Percentiles rank a stretch among this genome's conserved stretches.
Conservation (phyloP, 1,140 invertebrate species). For the Helicoverpa armigera region DNA sequence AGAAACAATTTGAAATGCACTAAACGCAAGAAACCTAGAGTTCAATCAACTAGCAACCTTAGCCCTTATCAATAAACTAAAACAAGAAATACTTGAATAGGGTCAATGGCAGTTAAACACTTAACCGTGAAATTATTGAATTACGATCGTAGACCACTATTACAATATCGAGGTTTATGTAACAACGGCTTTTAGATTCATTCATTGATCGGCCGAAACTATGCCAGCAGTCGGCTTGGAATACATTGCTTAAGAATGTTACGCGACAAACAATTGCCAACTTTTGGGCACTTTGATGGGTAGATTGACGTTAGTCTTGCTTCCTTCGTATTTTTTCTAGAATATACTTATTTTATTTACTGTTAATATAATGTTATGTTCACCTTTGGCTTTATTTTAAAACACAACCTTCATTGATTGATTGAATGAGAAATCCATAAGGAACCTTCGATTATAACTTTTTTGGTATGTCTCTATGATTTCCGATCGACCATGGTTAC, state of each 20-base stretch:
- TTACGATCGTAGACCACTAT: constrained; percentile 36
- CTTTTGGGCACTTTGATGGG: background rate
- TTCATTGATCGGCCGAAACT: constrained; percentile 41
- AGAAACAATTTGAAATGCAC: too few relatives aligned
- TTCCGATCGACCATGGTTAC: background rate
- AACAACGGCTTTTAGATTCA: constrained; percentile 36
- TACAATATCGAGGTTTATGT: constrained; percentile 45
- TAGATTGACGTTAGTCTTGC: background rate
- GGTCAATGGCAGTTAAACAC: constrained; percentile 32
- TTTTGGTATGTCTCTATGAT: background rate
- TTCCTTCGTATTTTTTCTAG: background rate
- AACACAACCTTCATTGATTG: too few relatives aligned
- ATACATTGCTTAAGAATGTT: constrained; percentile 12
- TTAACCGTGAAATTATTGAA: constrained; percentile 44
- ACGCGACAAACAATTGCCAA: constrained; percentile 5
- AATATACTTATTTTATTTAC: background rate
- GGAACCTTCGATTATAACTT: background rate
- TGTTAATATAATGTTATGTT: background rate
- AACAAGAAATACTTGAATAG: constrained; percentile 40
- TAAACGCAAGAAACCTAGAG: background rate
- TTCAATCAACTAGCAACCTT: background rate
- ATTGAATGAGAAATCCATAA: background rate
- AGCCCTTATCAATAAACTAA: constrained; percentile 21
- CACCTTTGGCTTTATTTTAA: too few relatives aligned
- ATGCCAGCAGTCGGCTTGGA: constrained; percentile 4